Evolutionary conservation across 1,140 invertebrate species (phyloP), one percentile per base, ranked within the genome.

Genomic region (Melitaea cinxia): DNA sequence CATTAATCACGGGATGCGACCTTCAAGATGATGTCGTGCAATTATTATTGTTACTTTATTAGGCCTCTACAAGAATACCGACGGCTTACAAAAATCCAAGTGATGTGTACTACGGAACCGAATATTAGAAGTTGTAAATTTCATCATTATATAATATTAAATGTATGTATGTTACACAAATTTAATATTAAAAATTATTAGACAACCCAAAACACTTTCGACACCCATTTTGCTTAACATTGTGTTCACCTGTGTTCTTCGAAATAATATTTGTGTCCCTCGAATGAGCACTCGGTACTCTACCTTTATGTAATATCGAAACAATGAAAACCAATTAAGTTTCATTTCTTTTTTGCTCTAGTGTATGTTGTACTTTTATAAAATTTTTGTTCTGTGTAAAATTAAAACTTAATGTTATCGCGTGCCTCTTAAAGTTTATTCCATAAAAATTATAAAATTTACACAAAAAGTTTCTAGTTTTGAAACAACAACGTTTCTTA

Each of bases 1-100:
- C 72, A 78, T 80, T 77, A 80, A 81, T 82, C 75, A 77, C 50
- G 68, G 57, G 28, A 60, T 49, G 60, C 49, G 56, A 59, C 61
- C 64, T 72, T 68, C 65, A 54, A 55, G 30, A 28, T 65, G 61
- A 61, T 63, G 59, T 61, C 70, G 55, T 71, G 68, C 68, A 75
- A 75, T 73, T 79, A 78, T 78, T 42, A 76, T 77, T 66, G 66
- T 60, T 62, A 63, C 76, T 78, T 73, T 79, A 79, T 78, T 75
- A 77, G 55, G 63, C 54, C 61, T 72, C 77, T 71, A 76, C 70
- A 68, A 65, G 26, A 58, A 55, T 52, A 72, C 50, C 77, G 76
- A 77, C 76, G 64, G 33, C 68, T 72, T 77, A 82, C 75, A 65
- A 69, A 68, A 53, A 52, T 14, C 10, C 33, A 15, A n/a, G n/a